Evolutionary conservation across 1,140 invertebrate genomes (phyloP).

Genomic region (Mercenaria mercenaria): DNA sequence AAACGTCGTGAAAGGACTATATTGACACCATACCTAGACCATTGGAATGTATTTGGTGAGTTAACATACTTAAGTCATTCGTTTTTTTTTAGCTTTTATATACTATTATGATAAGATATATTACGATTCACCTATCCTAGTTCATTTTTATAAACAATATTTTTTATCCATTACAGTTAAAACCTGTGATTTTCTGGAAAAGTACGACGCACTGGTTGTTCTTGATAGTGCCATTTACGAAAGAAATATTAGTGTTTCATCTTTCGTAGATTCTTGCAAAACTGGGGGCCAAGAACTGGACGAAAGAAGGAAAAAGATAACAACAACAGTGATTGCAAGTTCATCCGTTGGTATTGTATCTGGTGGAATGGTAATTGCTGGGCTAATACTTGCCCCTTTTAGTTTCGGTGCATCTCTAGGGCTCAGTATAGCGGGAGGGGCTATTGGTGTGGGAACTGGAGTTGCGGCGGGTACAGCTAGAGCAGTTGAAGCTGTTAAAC

Average conservation of each 20-base stretch:
- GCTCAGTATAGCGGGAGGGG: conserved; percentile 14
- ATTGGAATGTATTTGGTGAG: neutral
- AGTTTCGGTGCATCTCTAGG: conserved; percentile 1
- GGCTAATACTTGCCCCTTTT: neutral
- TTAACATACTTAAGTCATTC: neutral
- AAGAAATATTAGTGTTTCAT: neutral
- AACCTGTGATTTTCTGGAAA: neutral
- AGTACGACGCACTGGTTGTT: neutral
- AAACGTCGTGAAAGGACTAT: neutral
- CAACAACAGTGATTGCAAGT: conserved; percentile 16
- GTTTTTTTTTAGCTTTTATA: too few species aligned
- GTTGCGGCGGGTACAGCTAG: neutral
- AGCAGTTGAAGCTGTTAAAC: neutral
- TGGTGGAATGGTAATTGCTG: neutral
- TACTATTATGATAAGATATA: too few species aligned
- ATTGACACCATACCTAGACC: neutral
- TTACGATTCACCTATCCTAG: too few species aligned
- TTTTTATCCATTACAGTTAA: neutral
- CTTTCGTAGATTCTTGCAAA: neutral
- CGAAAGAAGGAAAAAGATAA: neutral
- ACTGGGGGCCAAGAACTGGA: neutral
- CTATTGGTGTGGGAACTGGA: neutral
- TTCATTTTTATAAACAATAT: too few species aligned
- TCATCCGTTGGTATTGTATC: neutral
- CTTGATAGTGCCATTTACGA: neutral